These are phyloP conservation scores for Morus bassanus DNA, from an alignment of 2,797 vertebrate species.

Conservation along the genomic window DNA sequence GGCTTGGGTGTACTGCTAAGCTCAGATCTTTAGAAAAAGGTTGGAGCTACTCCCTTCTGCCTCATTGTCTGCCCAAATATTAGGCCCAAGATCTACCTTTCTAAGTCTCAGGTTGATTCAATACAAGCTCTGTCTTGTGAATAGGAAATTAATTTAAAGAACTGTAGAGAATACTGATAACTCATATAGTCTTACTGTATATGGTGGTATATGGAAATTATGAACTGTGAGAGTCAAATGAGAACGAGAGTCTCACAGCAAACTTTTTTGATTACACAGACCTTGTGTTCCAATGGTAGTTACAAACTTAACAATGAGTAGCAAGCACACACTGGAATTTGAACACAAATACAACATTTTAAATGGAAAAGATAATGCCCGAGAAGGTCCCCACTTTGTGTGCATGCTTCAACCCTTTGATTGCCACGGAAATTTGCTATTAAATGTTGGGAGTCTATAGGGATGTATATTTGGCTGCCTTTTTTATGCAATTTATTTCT, in stretches of 20 bases:
- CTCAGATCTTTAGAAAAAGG: background rate
- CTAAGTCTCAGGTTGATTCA: background rate
- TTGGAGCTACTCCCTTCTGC: background rate
- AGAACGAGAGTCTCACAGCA: background rate
- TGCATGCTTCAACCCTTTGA: background rate
- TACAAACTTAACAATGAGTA: background rate
- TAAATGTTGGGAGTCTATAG: background rate
- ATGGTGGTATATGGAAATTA: background rate
- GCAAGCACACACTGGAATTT: background rate
- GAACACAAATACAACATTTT: background rate
- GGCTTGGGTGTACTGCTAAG: background rate
- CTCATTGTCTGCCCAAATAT: background rate
- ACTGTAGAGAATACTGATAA: background rate
- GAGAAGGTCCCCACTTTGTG: background rate
- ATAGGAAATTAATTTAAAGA: background rate
- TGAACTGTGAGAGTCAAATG: background rate
- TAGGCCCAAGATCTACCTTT: background rate
- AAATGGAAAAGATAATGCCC: background rate
- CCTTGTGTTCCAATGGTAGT: background rate
- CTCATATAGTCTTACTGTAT: background rate
- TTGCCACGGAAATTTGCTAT: background rate
- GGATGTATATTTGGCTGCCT: background rate
- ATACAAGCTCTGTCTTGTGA: background rate
- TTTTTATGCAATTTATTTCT: background rate
- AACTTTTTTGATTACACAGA: background rate